phyloP scores from a whole-genome alignment of 2,113 vertebrate species.

The Ceyx melanurus region DNA sequence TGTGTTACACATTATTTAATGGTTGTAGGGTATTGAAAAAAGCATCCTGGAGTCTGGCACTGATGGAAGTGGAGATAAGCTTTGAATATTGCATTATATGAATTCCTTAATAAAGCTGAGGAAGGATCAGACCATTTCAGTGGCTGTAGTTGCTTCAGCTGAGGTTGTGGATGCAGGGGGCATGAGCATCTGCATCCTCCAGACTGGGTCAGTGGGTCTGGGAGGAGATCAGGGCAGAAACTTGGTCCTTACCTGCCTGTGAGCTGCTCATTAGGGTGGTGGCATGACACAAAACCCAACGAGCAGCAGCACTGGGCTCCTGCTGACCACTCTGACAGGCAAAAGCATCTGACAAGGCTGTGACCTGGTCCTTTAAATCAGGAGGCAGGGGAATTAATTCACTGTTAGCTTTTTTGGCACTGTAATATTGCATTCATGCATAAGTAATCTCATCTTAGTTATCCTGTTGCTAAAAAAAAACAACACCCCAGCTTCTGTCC shows the following conservation, averaged over 20 bases:
- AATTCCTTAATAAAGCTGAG: not conserved
- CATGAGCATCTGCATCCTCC: not conserved
- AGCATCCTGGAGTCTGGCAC: not conserved
- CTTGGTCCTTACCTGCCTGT: not conserved
- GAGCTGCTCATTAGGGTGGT: not conserved
- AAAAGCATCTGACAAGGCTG: conserved; percentile 16
- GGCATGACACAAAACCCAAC: not conserved
- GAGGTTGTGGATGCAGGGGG: not conserved
- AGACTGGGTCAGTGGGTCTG: not conserved
- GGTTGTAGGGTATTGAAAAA: not conserved
- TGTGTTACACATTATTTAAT: not conserved
- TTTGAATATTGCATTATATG: accelerated
- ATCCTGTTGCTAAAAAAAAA: not conserved
- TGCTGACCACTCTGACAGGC: not conserved
- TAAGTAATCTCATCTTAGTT: conserved; percentile 5
- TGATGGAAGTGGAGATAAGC: not conserved
- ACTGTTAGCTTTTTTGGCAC: not conserved
- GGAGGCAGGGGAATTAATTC: not conserved
- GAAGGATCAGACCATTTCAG: not conserved
- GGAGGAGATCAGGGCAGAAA: not conserved
- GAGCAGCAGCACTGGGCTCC: not conserved
- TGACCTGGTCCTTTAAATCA: conserved; percentile 7
- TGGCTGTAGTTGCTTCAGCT: not conserved
- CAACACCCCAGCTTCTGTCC: not conserved
- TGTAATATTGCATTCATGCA: not conserved